Evolutionary conservation across 2,888 invertebrate genomes (phyloP).

Genomic region (Ariolimax columbianus): DNA sequence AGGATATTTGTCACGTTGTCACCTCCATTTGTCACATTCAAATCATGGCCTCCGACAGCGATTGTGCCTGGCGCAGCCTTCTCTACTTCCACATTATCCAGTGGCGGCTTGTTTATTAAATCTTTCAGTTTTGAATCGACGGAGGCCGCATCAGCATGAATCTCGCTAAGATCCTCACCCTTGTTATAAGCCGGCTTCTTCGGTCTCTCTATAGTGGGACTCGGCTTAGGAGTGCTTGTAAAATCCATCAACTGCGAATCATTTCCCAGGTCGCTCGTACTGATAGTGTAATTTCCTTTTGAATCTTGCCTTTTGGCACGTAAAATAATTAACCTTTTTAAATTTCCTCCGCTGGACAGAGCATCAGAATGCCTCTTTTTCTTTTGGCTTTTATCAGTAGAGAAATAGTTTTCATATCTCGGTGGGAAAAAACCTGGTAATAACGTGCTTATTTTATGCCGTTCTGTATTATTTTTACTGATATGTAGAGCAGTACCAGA

Average conservation of each 20-base stretch:
- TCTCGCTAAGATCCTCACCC: conserved; percentile 22
- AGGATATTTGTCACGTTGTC: neutral
- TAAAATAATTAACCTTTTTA: neutral
- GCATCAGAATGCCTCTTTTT: neutral
- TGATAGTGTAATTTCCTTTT: neutral
- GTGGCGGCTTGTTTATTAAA: conserved; percentile 31
- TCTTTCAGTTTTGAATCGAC: conserved; percentile 39
- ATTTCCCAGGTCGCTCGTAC: neutral
- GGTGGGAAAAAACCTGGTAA: too few species aligned
- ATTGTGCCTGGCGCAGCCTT: too few species aligned
- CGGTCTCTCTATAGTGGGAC: conserved; percentile 17
- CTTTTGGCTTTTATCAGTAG: neutral
- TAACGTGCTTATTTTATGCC: too few species aligned
- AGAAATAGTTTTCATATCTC: neutral
- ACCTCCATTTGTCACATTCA: neutral
- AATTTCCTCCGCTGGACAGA: neutral
- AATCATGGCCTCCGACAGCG: neutral
- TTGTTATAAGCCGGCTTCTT: conserved; percentile 53
- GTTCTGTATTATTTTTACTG: neutral
- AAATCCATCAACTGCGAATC: neutral
- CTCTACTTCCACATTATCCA: neutral
- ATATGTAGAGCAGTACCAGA: neutral
- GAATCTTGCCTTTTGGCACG: neutral
- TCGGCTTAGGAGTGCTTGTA: conserved; percentile 69
- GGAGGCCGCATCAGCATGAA: conserved; percentile 47